Conservation (phyloP, 92 coral and sea anemone species). For the Porites divaricata region DNA sequence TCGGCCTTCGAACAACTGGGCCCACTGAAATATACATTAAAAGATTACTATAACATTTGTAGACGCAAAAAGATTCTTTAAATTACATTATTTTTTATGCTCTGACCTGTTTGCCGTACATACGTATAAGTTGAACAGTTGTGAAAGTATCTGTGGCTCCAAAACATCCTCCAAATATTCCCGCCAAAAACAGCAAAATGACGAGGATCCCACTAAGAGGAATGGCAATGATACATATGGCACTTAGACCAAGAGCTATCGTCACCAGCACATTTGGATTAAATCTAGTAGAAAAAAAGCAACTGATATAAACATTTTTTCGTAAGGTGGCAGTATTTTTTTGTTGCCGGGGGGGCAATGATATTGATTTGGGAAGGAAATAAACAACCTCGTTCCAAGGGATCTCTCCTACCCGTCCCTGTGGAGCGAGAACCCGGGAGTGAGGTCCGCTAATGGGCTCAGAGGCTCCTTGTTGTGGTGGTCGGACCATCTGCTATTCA, state of each 20-base stretch:
- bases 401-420: no score
- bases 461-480: no score
- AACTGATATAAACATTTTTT: background rate
- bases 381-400: no score
- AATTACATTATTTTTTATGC: background rate
- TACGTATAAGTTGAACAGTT: conserved; percentile 82
- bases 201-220: conserved; percentile 78
- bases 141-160: conserved; percentile 94
- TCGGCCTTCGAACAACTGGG: no score
- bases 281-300: conserved; percentile 55
- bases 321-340: no score
- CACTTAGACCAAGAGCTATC: conserved; percentile 86
- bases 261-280: conserved; percentile 79
- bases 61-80: background rate
- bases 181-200: conserved; percentile 81
- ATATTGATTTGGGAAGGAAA: no score
- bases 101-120: conserved; percentile 88
- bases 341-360: no score
- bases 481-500: no score
- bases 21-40: no score
- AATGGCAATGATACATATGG: conserved; percentile 83
- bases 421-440: no score
- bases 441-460: no score
- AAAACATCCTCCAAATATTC: conserved; percentile 86
- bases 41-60: no score